Evolutionary conservation across 2,888 invertebrate species (phyloP), one percentile per base, ranked within the genome.

Genomic region (Drosophila bunnanda): DNA sequence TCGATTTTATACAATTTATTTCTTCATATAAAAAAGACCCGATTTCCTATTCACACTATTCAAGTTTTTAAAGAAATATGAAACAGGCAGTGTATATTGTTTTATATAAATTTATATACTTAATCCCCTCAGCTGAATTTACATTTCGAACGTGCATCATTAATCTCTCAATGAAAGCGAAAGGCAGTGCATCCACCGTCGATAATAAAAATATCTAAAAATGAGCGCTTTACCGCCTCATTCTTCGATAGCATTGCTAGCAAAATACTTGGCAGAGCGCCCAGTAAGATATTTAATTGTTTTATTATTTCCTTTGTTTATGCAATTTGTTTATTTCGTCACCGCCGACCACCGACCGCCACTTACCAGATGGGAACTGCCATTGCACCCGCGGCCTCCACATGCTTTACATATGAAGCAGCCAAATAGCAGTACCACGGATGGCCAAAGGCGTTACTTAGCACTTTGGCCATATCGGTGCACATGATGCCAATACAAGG

Each of bases 331-430:
- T 54, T 68, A 25, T 25, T 15, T 30, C 6, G 22, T 15, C 44
- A 12, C 38, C 34, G 6, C 34, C 41, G 32, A 15, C 12, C 43
- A 7, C 8, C 13, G 43, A 46, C 28, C n/a, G 46, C 0, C 43
- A 72, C 94, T 93, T 92, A 96, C 97, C 95, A 94, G 88, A 97
- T 95, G 0, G 97, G 97, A 22, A 97, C 95, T 0, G 96, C 96
- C 84, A 96, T 93, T 7, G 96, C 98, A 8, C 98, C 98, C 4
- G 96, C 95, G 61, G 95, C 94, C 93, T 98, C 97, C 39, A 98
- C 90, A 92, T 95, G 96, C 91, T 97, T 97, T 0, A 98, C 96
- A 89, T 98, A 98, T 0, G 96, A 96, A 0, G 97, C 95, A 0
- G 96, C 95, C 57, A 98, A 95, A 86, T 95, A 97, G 85, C 96